phyloP scores from a whole-genome alignment of 2,888 invertebrate genomes.

The Hyposoter dolosus region DNA sequence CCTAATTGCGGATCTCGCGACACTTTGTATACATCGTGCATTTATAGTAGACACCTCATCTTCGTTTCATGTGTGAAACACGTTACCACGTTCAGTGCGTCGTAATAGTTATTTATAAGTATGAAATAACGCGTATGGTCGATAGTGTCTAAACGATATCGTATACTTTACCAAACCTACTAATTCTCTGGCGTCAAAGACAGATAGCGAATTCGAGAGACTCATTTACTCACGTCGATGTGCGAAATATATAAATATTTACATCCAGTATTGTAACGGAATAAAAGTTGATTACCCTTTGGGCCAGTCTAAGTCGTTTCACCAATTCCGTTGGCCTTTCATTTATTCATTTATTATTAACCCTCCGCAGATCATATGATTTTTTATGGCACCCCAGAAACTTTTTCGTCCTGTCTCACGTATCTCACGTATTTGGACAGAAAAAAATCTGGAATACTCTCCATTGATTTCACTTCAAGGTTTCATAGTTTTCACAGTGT shows the following conservation, averaged over 20 bases:
- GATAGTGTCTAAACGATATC: constrained; percentile 10
- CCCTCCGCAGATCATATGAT: no score
- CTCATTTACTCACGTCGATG: neutral
- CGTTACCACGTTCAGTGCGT: constrained; percentile 70
- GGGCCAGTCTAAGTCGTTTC: neutral
- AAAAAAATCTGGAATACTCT: no score
- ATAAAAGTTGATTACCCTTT: neutral
- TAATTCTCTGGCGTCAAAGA: neutral
- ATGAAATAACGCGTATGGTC: constrained; percentile 73
- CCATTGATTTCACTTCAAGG: no score
- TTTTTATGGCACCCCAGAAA: no score
- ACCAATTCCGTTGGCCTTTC: neutral
- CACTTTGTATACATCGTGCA: constrained; percentile 52
- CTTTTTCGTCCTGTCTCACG: no score
- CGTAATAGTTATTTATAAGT: constrained; percentile 81
- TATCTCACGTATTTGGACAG: no score
- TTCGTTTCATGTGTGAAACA: constrained; percentile 53
- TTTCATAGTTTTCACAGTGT: no score
- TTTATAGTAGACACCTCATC: constrained; percentile 37
- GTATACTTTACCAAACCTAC: constrained; percentile 15
- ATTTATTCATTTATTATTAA: no score
- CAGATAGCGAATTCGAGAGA: neutral
- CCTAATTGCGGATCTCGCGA: constrained; percentile 35
- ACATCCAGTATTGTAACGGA: neutral
- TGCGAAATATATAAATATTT: neutral